phyloP scores from a whole-genome alignment of 37 sponge, comb jelly and placozoan species.

The Petrosia ficiformis region DNA sequence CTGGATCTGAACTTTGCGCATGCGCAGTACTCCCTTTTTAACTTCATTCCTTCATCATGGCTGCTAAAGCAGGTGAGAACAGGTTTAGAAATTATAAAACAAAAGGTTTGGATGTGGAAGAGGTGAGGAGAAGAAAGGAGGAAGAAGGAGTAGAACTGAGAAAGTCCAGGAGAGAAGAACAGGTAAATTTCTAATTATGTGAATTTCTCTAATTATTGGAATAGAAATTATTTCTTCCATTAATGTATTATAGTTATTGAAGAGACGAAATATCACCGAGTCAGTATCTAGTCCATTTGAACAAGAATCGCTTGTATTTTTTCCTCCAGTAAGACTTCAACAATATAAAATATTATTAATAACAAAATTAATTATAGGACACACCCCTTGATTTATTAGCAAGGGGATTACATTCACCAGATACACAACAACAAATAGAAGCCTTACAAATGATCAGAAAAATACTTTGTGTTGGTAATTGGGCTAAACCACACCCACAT shows the following conservation, averaged over 20 bases:
- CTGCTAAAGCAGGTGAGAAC: constrained; percentile 1
- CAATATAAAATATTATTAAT: not conserved
- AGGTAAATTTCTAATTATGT: constrained; percentile 18
- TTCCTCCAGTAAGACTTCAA: not conserved
- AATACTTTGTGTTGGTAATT: not conserved
- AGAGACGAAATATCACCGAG: not conserved
- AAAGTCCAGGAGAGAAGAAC: constrained; percentile 81
- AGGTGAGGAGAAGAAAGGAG: constrained; percentile 61
- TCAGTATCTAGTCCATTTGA: not conserved
- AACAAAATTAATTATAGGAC: constrained; percentile 23
- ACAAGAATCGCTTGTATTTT: not conserved
- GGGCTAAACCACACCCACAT: not conserved
- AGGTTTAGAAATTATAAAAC: constrained; percentile 68
- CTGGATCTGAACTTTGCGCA: no score
- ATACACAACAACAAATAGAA: constrained; percentile 18
- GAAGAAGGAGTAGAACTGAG: constrained; percentile 75
- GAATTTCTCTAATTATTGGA: not conserved
- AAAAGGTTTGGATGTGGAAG: constrained; percentile 64
- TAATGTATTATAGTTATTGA: not conserved
- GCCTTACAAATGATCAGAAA: constrained; percentile 39
- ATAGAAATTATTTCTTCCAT: not conserved
- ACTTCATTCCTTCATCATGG: no score
- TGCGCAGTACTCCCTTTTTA: no score
- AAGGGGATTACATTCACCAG: constrained; percentile 23
- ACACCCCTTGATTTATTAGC: constrained; percentile 35